phyloP scores from a whole-genome alignment of 2,797 vertebrate genomes.

The Spea hammondii region DNA sequence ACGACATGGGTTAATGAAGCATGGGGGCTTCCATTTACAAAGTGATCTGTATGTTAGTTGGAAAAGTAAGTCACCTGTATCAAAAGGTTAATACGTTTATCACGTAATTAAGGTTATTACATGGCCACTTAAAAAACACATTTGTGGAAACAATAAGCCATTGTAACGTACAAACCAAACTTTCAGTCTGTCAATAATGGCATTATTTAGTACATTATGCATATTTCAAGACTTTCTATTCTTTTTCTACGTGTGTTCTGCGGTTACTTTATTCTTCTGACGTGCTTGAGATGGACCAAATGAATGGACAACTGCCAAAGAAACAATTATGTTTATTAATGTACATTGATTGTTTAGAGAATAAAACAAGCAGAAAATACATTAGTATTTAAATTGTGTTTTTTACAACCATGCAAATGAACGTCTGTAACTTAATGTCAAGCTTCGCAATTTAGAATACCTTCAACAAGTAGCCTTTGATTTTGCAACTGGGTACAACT shows the following conservation, averaged over 20 bases:
- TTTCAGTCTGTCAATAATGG: slow-evolving; percentile 61
- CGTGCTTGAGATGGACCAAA: slow-evolving; percentile 68
- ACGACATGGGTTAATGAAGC: slow-evolving; percentile 1
- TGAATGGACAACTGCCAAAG: slow-evolving; percentile 82
- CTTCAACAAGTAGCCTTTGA: slow-evolving; percentile 42
- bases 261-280: slow-evolving; percentile 64
- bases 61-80: slow-evolving; percentile 81
- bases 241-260: slow-evolving; percentile 47
- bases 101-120: slow-evolving; percentile 82
- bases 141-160: slow-evolving; percentile 76
- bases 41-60: slow-evolving; percentile 74
- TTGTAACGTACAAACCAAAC: slow-evolving; percentile 57
- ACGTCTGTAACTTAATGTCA: slow-evolving; percentile 59
- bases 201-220: slow-evolving; percentile 69
- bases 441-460: slow-evolving; percentile 63
- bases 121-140: slow-evolving; percentile 72
- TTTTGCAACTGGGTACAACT: slow-evolving; percentile 15
- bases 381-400: slow-evolving; percentile 71
- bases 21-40: slow-evolving; percentile 69
- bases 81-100: slow-evolving; percentile 90
- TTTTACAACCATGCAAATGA: slow-evolving; percentile 64
- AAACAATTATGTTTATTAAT: slow-evolving; percentile 87
- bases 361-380: slow-evolving; percentile 83
- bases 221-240: slow-evolving; percentile 64
- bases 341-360: slow-evolving; percentile 86